Percentiles rank a stretch among this genome's conserved stretches.
These are phyloP conservation scores for Tetrax tetrax DNA, from an alignment of 2,113 vertebrate species.

Conservation along the genomic window DNA sequence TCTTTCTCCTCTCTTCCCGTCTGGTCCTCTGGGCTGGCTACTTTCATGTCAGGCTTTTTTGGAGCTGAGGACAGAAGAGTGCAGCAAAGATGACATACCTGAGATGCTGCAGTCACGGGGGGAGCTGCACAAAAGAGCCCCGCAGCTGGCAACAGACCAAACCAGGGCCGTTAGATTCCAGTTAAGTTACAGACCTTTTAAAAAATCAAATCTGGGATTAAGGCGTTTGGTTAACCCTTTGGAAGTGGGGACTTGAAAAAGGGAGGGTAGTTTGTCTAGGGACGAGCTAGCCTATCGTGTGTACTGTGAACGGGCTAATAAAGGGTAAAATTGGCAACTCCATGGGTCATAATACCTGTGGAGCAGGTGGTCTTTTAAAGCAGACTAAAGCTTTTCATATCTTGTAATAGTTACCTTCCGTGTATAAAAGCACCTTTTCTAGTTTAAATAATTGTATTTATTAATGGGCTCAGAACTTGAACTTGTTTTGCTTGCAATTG, in stretches of 20 bases:
- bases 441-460: background rate
- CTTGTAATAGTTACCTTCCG: background rate
- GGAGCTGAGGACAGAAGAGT: background rate
- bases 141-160: background rate
- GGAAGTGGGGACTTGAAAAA: background rate
- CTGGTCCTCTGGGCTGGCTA: background rate
- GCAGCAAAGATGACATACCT: rapidly evolving
- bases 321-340: background rate
- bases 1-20: background rate
- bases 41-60: background rate
- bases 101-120: background rate
- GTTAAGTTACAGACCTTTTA: background rate
- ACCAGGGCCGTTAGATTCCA: background rate
- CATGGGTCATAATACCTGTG: background rate
- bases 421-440: background rate
- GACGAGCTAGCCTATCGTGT: background rate
- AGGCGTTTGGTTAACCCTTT: constrained; percentile 20
- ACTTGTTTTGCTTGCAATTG: background rate
- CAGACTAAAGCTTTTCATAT: background rate
- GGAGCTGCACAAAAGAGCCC: background rate
- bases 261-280: background rate
- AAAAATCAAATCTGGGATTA: background rate
- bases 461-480: background rate
- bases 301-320: background rate
- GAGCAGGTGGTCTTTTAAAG: background rate